Conservation (phyloP, 2,888 invertebrate genomes). For the Laspeyria flexula region DNA sequence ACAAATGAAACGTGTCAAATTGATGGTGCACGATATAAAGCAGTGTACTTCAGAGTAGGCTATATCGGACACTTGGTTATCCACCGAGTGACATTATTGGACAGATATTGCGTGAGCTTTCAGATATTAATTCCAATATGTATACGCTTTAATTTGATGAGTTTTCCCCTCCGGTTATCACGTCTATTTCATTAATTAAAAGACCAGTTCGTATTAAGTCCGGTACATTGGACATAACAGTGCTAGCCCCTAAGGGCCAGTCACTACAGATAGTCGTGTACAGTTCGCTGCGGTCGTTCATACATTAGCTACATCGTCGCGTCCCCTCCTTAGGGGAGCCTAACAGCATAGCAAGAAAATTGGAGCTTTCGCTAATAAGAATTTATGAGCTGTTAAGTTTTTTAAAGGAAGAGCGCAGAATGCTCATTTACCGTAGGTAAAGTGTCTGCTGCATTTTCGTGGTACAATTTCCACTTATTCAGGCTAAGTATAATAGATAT, state of each 20-base stretch:
- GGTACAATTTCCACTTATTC: neutral
- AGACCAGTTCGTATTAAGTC: conserved; percentile 25
- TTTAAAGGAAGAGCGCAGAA: conserved; percentile 2
- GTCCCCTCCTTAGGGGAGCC: conserved; percentile 21
- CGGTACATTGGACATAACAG: conserved; percentile 10
- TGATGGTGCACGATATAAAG: neutral
- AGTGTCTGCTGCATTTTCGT: neutral
- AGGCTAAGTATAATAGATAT: neutral
- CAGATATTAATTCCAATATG: neutral
- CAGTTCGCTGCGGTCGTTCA: conserved; percentile 21
- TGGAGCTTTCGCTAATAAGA: conserved; percentile 15
- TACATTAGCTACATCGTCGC: conserved; percentile 29
- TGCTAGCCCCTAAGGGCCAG: conserved; percentile 12
- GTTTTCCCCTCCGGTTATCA: neutral
- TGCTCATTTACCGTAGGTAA: conserved; percentile 4
- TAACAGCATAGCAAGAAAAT: conserved; percentile 18
- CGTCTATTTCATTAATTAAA: conserved; percentile 5
- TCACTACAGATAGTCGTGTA: conserved; percentile 1
- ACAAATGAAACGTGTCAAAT: neutral
- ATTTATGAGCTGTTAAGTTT: conserved; percentile 13
- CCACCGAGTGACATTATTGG: conserved; percentile 5
- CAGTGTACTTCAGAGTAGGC: neutral
- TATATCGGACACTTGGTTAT: conserved; percentile 7
- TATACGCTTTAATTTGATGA: neutral
- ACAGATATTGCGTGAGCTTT: conserved; percentile 2